Conservation (phyloP, 2,888 invertebrate species). For the Pandemis corylana region DNA sequence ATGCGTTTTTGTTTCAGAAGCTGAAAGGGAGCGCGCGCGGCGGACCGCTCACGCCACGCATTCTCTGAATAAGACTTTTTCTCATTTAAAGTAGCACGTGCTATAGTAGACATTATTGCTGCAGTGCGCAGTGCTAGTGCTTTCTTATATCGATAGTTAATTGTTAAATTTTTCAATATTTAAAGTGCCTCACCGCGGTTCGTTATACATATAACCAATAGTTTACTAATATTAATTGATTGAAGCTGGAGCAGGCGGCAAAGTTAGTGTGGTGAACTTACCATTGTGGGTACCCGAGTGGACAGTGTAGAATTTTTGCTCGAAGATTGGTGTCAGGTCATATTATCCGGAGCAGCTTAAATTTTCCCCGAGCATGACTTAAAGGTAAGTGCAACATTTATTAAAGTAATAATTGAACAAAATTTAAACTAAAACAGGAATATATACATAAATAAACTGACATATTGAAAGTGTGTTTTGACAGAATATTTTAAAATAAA, state of each 20-base stretch:
- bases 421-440: background rate
- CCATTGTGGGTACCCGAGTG: constrained; percentile 48
- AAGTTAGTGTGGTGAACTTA: constrained; percentile 41
- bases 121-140: constrained; percentile 51
- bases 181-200: constrained; percentile 59
- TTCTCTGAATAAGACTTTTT: constrained; percentile 45
- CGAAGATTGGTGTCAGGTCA: constrained; percentile 54
- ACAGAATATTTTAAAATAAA: constrained; percentile 6
- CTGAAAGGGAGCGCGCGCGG: constrained; percentile 39
- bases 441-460: background rate
- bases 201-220: constrained; percentile 44
- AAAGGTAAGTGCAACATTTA: constrained; percentile 65
- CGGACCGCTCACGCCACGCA: constrained; percentile 27
- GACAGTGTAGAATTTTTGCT: constrained; percentile 50
- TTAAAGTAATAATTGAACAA: background rate
- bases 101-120: constrained; percentile 41
- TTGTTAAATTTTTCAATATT: constrained; percentile 48
- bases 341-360: constrained; percentile 56
- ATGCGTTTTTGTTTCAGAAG: constrained; percentile 49
- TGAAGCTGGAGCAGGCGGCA: constrained; percentile 39
- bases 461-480: background rate
- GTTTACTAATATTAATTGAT: constrained; percentile 24
- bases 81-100: constrained; percentile 47
- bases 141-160: constrained; percentile 46
- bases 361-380: constrained; percentile 68